These are phyloP conservation scores for Phasianus colchicus DNA, from an alignment of 2,113 vertebrate species.

Conservation along the genomic window DNA sequence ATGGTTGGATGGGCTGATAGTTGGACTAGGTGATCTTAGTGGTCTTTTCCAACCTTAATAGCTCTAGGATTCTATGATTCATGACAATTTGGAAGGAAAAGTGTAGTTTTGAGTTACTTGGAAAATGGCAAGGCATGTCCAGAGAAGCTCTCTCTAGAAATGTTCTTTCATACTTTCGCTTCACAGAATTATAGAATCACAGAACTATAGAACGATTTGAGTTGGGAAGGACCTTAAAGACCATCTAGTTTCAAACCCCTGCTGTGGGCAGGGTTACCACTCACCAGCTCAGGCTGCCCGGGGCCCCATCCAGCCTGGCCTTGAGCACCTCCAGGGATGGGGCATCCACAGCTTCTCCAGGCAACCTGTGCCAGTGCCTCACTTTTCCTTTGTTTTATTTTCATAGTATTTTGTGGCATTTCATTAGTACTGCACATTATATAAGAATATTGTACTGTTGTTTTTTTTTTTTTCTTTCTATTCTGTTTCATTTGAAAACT, in stretches of 20 bases:
- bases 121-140: not conserved
- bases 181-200: not conserved
- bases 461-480: constrained; percentile 21
- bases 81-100: not conserved
- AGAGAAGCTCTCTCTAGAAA: not conserved
- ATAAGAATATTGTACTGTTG: not conserved
- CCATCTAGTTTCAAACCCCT: not conserved
- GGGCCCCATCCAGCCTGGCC: not conserved
- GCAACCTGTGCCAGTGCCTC: not conserved
- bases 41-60: too few species aligned
- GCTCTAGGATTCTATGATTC: not conserved
- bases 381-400: not conserved
- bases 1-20: too few species aligned
- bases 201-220: not conserved
- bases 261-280: not conserved
- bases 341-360: not conserved
- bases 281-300: not conserved
- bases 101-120: too few species aligned
- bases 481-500: constrained; percentile 57
- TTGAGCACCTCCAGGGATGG: not conserved
- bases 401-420: not conserved
- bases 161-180: not conserved
- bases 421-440: not conserved
- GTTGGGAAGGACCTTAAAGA: not conserved
- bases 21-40: too few species aligned